Evolutionary conservation across 1,140 invertebrate genomes (phyloP).

Genomic region (Euwallacea similis): DNA sequence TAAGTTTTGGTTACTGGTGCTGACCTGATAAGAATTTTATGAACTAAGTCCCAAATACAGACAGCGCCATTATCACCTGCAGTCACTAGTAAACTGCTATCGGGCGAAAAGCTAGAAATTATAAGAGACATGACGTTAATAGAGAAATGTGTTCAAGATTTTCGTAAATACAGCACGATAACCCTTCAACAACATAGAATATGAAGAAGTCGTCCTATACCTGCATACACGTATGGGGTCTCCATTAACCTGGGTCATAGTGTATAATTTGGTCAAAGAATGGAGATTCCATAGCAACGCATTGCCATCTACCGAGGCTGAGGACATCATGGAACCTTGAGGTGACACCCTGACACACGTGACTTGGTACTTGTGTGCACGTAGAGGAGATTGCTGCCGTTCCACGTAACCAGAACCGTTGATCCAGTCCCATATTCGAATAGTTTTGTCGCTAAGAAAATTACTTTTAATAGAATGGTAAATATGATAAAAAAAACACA

Average conservation of each 20-base stretch:
- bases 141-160: background rate
- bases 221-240: conserved; percentile 65
- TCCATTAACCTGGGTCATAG: conserved; percentile 67
- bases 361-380: conserved; percentile 68
- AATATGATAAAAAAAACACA: no score
- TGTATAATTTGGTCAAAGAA: conserved; percentile 62
- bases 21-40: conserved; percentile 64
- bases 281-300: conserved; percentile 72
- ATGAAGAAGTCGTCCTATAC: conserved; percentile 45
- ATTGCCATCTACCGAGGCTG: conserved; percentile 73
- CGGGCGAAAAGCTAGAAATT: conserved; percentile 63
- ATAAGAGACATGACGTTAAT: conserved; percentile 31
- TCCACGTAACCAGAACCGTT: conserved; percentile 60
- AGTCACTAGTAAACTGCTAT: conserved; percentile 67
- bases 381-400: conserved; percentile 59
- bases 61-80: conserved; percentile 75
- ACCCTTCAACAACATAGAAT: no score
- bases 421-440: conserved; percentile 66
- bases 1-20: background rate
- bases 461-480: no score
- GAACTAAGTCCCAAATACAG: conserved; percentile 72
- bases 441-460: conserved; percentile 64
- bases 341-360: conserved; percentile 71
- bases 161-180: background rate
- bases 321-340: conserved; percentile 68